Evolutionary conservation across 1,140 invertebrate species (phyloP), one percentile per base, ranked within the genome.

Genomic region (Lucilia cuprina): DNA sequence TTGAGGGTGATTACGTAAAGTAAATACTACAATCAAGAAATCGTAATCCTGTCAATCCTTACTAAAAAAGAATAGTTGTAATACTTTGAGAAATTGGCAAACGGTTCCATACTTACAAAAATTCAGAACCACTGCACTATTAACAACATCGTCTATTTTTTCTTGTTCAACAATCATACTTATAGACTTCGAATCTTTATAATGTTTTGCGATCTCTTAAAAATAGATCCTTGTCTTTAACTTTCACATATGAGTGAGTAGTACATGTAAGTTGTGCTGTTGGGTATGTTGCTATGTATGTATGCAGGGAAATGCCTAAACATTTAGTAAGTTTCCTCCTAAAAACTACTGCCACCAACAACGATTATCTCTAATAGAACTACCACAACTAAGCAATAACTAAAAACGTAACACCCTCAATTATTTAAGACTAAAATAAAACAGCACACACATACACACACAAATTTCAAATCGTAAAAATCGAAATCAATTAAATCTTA

Each of bases 401-500:
- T 14, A 47, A 78, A 60, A 78, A 80, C 41, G 77, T 80, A 80
- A 80, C 77, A 80, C 77, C 77, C 77, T 80, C 77, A 80, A 50
- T 80, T 80, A 80, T 12, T 70, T 21, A 19, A 70, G 2, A 60
- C 3, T 70, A 25, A 70, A 70, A 70, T 70, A 21, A 70, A 60
- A 17, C 14, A 60, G 13, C 50, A 60, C 55, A 60, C 55, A 60
- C 55, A 60, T 2, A 60, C 55, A 60, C 25, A 30, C 25, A 30
- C 60, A 65, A 17, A 21, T 13, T 80, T 49, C 12, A 49, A 50
- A 21, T 21, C 41, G 34, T 41, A 80, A 19, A 80, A 80, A 80
- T n/a, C 13, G n/a, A 80, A 80, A 80, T 80, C 77, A 80, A 80
- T 80, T 80, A 80, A 80, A 80, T 80, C 77, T 80, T 17, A 50